phyloP scores from a whole-genome alignment of 2,888 invertebrate species.

The Miltochrista miniata region DNA sequence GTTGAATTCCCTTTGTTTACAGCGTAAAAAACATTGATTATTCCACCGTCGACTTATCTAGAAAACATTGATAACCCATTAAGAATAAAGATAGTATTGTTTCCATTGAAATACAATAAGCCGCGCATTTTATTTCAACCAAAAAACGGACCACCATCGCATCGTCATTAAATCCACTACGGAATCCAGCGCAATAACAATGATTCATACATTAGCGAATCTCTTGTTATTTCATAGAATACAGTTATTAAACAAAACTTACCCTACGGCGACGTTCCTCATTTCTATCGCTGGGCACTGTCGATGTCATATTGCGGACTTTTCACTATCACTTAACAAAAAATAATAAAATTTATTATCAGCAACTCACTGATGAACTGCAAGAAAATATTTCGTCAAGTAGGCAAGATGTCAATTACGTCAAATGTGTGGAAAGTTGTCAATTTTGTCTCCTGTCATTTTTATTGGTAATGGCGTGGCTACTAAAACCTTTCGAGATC shows the following conservation, averaged over 20 bases:
- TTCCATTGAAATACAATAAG: not conserved
- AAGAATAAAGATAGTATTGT: not conserved
- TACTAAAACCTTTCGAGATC: too few relatives aligned
- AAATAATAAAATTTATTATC: not conserved
- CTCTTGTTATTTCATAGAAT: not conserved
- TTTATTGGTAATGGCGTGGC: too few relatives aligned
- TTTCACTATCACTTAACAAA: conserved; percentile 1
- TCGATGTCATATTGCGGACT: conserved; percentile 58
- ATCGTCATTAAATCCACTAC: conserved; percentile 17
- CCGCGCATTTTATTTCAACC: conserved; percentile 24
- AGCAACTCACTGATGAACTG: not conserved
- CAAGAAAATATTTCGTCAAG: not conserved
- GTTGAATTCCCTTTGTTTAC: not conserved
- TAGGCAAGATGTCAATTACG: too few relatives aligned
- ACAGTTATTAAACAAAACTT: conserved; percentile 30
- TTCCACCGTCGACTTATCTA: not conserved
- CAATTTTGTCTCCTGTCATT: too few relatives aligned
- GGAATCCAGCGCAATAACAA: conserved; percentile 46
- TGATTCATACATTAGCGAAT: conserved; percentile 41
- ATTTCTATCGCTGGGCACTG: conserved; percentile 68
- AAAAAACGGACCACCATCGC: conserved; percentile 20
- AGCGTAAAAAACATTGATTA: not conserved
- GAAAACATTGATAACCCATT: not conserved
- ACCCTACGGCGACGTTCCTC: conserved; percentile 79
- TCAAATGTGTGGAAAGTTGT: too few relatives aligned